Evolutionary conservation across 2,113 vertebrate genomes (phyloP), one percentile per base, ranked within the genome.

Genomic region (Herpailurus yagouaroundi): DNA sequence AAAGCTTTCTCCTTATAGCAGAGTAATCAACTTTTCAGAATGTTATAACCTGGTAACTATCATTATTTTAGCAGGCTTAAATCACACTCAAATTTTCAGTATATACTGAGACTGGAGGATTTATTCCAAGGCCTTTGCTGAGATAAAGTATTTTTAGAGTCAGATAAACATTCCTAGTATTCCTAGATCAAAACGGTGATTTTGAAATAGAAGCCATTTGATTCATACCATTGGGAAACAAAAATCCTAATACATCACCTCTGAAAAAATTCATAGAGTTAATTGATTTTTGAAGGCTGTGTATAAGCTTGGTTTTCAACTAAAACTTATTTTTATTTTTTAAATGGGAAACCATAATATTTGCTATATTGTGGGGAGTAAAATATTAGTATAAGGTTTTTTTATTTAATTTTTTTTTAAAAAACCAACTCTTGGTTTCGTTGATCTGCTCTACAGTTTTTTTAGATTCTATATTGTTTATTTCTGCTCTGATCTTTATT

Each of bases 301-400:
- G 0, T 79, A 12, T 55, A 95, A 50, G 36, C 2, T 25, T 80
- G 15, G 50, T 80, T 84, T 90, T 38, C 50, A 85, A 27, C 5
- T 48, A 27, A 93, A 80, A 36, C 13, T 69, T 76, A 79, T 27
- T 92, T 95, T 85, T 71, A 71, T 41, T 50, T 95, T 95, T 73
- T 48, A 73, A 84, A 15, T 57, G n/a, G 29, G 64, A 55, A 95
- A 57, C 14, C 57, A 57, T 21, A 90, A n/a, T 60, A 93, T 66
- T 19, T 71, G 4, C 55, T 36, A 73, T 90, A 63, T 16, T 95
- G 21, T 73, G 66, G 8, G 52, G 31, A 66, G 50, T 41, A 3
- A 89, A 80, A 84, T 74, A 55, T 45, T 0, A 64, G 25, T 57
- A 13, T n/a, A 41, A 8, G 4, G 31, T n/a, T 71, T 52, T 66